These are phyloP conservation scores for Drosophila tsacasi DNA, from an alignment of 1,140 invertebrate species.

Conservation along the genomic window DNA sequence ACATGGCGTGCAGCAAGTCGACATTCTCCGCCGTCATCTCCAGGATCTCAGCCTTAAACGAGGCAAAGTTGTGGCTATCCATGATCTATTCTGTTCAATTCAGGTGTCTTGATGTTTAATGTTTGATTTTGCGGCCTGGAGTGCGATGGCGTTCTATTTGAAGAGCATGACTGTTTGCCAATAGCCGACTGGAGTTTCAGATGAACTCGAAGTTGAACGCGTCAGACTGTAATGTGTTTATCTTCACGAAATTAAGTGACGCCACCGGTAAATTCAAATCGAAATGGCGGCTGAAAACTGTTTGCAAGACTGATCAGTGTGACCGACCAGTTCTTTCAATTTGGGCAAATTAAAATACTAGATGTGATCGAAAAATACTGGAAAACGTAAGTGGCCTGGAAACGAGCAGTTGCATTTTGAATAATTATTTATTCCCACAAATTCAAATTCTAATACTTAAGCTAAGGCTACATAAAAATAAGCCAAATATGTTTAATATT, in stretches of 20 bases:
- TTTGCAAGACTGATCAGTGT: background rate
- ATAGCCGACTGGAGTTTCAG: background rate
- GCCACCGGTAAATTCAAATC: slow-evolving; percentile 30
- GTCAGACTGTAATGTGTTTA: slow-evolving; percentile 7
- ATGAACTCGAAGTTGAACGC: background rate
- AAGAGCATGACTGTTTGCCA: slow-evolving; percentile 4
- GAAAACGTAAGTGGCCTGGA: background rate
- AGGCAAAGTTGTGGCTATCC: background rate
- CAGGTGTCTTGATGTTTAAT: background rate
- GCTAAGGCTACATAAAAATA: background rate
- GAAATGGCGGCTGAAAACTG: slow-evolving; percentile 28
- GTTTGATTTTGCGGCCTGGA: background rate
- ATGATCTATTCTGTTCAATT: background rate
- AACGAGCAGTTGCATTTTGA: background rate
- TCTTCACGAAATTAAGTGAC: slow-evolving; percentile 4
- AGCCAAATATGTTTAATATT: background rate
- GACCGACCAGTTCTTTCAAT: background rate
- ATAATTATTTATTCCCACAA: background rate
- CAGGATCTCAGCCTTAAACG: slow-evolving; percentile 45
- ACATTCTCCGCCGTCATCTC: slow-evolving; percentile 52
- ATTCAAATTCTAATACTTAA: background rate
- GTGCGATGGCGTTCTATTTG: background rate
- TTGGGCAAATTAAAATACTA: background rate
- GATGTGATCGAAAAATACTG: background rate
- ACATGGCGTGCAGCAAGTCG: slow-evolving; percentile 52